Base-by-base conservation (phyloP, 2,113 vertebrate species). In the Pan troglodytes region DNA sequence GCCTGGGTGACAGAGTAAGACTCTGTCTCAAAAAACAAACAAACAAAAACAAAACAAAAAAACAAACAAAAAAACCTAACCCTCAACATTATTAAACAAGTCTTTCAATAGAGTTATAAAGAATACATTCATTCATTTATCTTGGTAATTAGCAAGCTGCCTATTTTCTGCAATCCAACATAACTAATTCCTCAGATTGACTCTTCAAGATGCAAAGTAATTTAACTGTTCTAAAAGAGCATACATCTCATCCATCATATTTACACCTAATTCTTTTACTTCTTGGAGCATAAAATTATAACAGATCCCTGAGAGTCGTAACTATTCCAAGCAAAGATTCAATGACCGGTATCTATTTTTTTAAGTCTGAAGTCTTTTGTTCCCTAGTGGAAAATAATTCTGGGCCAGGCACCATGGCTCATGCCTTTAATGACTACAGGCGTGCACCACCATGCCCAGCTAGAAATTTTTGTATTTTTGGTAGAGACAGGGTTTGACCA, bases 101-200 rank as follows among this genome's bases (percentile, higher is more conserved):
- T 75, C 5, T 70, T 95, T 76, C n/a, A 72, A 38, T 16, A 96
- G 55, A 73, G 5, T 20, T 76, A 59, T 72, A 88, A 90, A 59
- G 48, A 92, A 81, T 9, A 95, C n/a, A 93, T 73, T 94, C n/a
- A 93, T 79, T 97, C 30, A 27, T 55, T 80, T 78, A 94, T n/a
- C 32, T 94, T 91, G 59, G 5, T 67, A 85, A 94, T 85, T 87
- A 91, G 78, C 52, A 96, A 87, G 38, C 17, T 95, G 76, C 22
- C 72, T 76, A 79, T 68, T 95, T 95, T 93, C 81, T 94, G 61
- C 94, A 95, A 93, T 97, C 64, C 50, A 97, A 68, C 22, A 59
- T 78, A 92, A 93, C 10, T 93, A 67, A 82, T 59, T 96, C n/a
- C 32, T 82, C 22, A 82, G n/a, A 82, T 52, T 57, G 27, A 92